These are phyloP conservation scores for Rhinichthys klamathensis DNA, from an alignment of 2,113 vertebrate genomes.

Conservation along the genomic window DNA sequence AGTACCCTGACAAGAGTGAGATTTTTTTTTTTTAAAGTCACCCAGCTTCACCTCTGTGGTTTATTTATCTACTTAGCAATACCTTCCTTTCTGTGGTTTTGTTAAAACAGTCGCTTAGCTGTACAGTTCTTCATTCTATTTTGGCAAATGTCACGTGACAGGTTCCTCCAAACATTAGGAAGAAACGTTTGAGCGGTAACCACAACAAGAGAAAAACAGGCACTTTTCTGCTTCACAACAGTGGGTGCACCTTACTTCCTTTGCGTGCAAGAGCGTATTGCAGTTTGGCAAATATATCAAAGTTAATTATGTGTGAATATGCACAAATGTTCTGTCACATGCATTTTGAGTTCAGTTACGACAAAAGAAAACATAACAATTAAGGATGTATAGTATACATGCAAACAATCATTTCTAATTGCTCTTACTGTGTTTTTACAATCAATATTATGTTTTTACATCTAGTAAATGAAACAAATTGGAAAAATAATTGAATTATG, in stretches of 20 bases:
- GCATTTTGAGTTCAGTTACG: neutral
- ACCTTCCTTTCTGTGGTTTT: constrained; percentile 26
- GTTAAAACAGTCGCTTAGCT: neutral
- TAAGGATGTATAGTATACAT: neutral
- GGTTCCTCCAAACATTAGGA: neutral
- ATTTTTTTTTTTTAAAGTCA: neutral
- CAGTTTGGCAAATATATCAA: neutral
- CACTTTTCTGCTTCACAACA: constrained; percentile 1
- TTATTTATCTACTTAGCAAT: neutral
- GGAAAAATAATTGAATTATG: neutral
- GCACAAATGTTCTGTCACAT: neutral
- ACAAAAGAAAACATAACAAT: neutral
- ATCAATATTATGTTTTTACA: neutral
- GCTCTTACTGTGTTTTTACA: neutral
- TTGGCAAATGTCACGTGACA: constrained; percentile 7
- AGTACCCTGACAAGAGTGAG: neutral
- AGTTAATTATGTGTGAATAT: neutral
- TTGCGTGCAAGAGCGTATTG: neutral
- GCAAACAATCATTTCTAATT: neutral
- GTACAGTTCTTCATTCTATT: neutral
- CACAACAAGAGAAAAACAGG: neutral
- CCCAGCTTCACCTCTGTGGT: constrained; percentile 1
- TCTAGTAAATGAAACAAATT: no score
- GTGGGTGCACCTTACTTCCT: constrained; percentile 21
- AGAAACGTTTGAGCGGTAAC: constrained; percentile 19